A percentile compares a stretch with the other conserved stretches of the same genome.
Evolutionary conservation across 2,888 invertebrate species (phyloP).

Genomic region (Archips crataeganus): DNA sequence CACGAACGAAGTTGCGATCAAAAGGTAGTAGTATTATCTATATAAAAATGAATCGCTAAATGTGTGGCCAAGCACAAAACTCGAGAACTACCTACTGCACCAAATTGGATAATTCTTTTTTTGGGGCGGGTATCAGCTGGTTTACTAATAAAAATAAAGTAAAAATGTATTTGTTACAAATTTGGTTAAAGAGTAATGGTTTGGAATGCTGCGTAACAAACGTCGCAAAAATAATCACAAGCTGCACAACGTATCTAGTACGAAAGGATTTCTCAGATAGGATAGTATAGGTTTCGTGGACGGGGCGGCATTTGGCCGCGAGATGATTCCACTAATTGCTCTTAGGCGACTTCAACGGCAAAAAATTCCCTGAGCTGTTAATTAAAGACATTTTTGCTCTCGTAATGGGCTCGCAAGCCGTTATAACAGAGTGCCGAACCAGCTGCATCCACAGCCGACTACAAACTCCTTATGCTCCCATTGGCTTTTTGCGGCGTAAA

Average conservation of each 20-base stretch:
- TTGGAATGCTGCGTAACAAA: too few relatives aligned
- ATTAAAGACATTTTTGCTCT: constrained; percentile 63
- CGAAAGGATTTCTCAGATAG: not conserved
- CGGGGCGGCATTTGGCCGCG: constrained; percentile 19
- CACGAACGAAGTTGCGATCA: too few relatives aligned
- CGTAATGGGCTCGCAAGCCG: constrained; percentile 54
- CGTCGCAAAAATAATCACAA: not conserved
- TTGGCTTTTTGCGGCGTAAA: not conserved
- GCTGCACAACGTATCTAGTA: not conserved
- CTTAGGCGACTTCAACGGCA: constrained; percentile 49
- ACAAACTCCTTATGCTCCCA: not conserved
- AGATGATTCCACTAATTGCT: constrained; percentile 59
- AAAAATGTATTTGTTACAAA: too few relatives aligned
- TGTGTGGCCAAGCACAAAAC: too few relatives aligned
- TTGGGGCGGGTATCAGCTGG: too few relatives aligned
- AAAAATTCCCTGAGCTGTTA: constrained; percentile 59
- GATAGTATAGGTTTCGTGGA: not conserved
- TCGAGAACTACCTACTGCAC: too few relatives aligned
- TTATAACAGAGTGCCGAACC: constrained; percentile 50
- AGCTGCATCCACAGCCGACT: constrained; percentile 2
- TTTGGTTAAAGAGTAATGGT: too few relatives aligned
- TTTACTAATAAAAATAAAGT: too few relatives aligned
- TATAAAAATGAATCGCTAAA: too few relatives aligned
- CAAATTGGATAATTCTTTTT: too few relatives aligned
- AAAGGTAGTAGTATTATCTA: too few relatives aligned